These are phyloP conservation scores for Sycophaga agraensis DNA, from an alignment of 1,140 invertebrate genomes.

Conservation along the genomic window DNA sequence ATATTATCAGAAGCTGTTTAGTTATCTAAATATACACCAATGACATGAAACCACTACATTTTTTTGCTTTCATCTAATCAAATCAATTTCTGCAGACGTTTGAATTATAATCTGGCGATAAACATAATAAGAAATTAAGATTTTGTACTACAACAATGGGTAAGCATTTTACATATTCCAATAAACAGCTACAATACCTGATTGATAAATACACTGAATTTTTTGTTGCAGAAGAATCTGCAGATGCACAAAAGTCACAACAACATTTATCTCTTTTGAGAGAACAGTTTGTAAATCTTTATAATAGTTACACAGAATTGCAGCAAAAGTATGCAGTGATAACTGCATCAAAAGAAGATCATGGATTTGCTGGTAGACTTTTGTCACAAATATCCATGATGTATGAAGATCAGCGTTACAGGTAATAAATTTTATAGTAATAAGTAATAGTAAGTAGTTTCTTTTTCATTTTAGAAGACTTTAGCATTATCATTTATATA, in stretches of 20 bases:
- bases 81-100: constrained; percentile 4
- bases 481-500: constrained; percentile 2
- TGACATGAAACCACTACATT: constrained; percentile 14
- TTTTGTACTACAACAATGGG: constrained; percentile 13
- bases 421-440: constrained; percentile 47
- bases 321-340: constrained; percentile 80
- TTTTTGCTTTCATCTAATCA: constrained; percentile 5
- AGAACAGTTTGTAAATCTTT: constrained; percentile 89
- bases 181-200: background rate
- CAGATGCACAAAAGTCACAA: constrained; percentile 70
- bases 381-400: constrained; percentile 78
- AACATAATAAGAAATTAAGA: background rate
- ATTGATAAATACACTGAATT: background rate
- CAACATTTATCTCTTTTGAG: constrained; percentile 82
- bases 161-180: background rate
- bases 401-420: constrained; percentile 77
- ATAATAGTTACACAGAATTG: constrained; percentile 77
- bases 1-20: background rate
- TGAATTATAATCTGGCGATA: background rate
- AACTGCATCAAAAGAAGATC: constrained; percentile 64
- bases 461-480: background rate
- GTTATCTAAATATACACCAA: no score
- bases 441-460: background rate
- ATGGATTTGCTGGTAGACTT: constrained; percentile 80
- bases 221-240: constrained; percentile 34